Base-by-base conservation (phyloP, 2,797 vertebrate species). In the Myotis findleyi region DNA sequence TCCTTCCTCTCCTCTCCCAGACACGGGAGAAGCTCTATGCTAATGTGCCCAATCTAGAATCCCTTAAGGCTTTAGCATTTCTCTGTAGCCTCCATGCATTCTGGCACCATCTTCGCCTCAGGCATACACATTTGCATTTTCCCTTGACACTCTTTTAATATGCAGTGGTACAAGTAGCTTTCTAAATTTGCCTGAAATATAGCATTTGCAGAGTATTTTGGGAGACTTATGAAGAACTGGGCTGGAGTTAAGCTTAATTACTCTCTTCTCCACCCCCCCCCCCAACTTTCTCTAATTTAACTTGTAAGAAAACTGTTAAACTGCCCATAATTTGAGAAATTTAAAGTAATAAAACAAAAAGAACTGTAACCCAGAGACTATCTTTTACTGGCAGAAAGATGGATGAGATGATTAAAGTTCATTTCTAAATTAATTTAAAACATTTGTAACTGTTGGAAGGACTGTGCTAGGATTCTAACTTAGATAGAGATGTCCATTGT, bases 71-170 rank as follows among this genome's bases (percentile, higher is more conserved):
- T 85, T 81, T 89, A 59, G 44, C 53, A 68, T 89, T 91, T 90
- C 89, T 89, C 86, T 49, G 44, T 80, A 91, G 94, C 79, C 82
- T 88, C 72, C 77, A 16, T 89, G 91, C 72, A 55, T 96, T 79
- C 84, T 96, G 94, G 92, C 59, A 90, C 69, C 88, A 49, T 87
- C 86, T 96, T 89, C 73, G 95, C 96, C 93, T 97, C 87, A 96
- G 96, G 96, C 97, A 96, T 84, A 91, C 85, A 95, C 89, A 97
- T 97, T 95, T 96, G 92, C 96, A 95, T 96, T 97, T 96, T 93
- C 96, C 92, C 96, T 95, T 97, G 96, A 97, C 94, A 93, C 76
- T 95, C 71, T 96, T 97, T 96, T 95, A 93, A 87, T 93, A 94
- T 66, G 44, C 47, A 91, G 71, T 95, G 89, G 75, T 95, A 95